These are phyloP conservation scores for Pentalonia nigronervosa DNA, from an alignment of 1,140 invertebrate species.

Conservation along the genomic window DNA sequence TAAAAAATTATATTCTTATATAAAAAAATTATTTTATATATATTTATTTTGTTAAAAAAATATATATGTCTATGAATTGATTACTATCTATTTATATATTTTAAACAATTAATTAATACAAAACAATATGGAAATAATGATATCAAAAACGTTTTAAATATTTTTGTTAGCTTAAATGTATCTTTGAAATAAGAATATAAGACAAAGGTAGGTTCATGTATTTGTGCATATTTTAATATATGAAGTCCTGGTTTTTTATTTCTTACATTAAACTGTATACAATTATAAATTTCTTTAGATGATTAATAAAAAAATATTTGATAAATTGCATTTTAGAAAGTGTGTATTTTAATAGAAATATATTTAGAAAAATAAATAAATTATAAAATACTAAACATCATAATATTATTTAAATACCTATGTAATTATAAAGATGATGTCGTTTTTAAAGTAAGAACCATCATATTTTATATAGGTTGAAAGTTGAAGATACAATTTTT, in stretches of 20 bases:
- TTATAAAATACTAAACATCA: not conserved
- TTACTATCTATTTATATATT: not conserved
- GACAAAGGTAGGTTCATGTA: no score
- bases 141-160: not conserved
- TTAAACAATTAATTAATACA: not conserved
- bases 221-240: not conserved
- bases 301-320: no score
- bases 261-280: no score
- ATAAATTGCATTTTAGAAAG: no score
- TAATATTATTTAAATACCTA: not conserved
- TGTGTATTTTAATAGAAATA: no score
- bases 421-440: not conserved
- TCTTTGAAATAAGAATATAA: no score
- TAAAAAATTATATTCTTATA: not conserved
- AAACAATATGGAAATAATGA: not conserved
- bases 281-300: no score
- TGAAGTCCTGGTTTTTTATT: no score
- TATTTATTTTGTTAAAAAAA: not conserved
- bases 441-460: not conserved
- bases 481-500: no score
- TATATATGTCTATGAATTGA: not conserved
- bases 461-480: no score
- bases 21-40: not conserved
- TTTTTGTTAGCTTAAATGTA: no score
- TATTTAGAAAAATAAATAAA: not conserved